Base-by-base conservation (phyloP, 2,888 invertebrate genomes). In the Drosophila barbarae region DNA sequence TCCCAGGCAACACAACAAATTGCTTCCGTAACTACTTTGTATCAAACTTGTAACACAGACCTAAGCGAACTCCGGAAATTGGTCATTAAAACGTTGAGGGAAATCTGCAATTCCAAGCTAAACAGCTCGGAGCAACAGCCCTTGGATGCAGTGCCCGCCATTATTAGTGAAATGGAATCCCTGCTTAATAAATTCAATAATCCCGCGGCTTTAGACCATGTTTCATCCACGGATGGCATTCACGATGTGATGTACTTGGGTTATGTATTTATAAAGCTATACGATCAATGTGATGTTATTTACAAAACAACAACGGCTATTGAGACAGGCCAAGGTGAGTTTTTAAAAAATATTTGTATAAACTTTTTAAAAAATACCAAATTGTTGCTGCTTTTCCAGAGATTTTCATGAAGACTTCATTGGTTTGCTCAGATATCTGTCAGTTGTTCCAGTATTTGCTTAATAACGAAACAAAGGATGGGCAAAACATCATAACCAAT, bases 251-350 rank as follows among this genome's bases (percentile, higher is more conserved):
- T 86, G 70, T 56, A 71, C 50, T 69, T 87, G 64, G 72, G 76
- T 13, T 71, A 75, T 42, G 61, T 60, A 30, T 77, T 83, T 63
- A 72, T 75, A 63, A 77, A 73, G 39, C 58, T 86, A 2, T 81
- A 82, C 49, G 85, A 87, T 47, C 82, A 85, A 57, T 86, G 85
- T 44, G 76, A 76, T 35, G 61, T 77, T 47, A 76, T 87, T 59
- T 82, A 74, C 36, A 80, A 83, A 64, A 80, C 79, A 1, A 84
- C 87, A 8, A 85, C 84, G 9, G 85, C 85, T 55, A 81, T 87
- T 61, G 86, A 77, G 44, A 86, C 86, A 54, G 86, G 79, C 0
- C 76, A 86, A 69, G 85, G 85, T 84, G 41, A 61, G 73, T 36
- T 36, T 36, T 18, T 4, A 10, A 15, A 9, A 10, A 15, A 9